These are phyloP conservation scores for Portevinia maculata DNA, from an alignment of 2,888 invertebrate genomes.

Conservation along the genomic window DNA sequence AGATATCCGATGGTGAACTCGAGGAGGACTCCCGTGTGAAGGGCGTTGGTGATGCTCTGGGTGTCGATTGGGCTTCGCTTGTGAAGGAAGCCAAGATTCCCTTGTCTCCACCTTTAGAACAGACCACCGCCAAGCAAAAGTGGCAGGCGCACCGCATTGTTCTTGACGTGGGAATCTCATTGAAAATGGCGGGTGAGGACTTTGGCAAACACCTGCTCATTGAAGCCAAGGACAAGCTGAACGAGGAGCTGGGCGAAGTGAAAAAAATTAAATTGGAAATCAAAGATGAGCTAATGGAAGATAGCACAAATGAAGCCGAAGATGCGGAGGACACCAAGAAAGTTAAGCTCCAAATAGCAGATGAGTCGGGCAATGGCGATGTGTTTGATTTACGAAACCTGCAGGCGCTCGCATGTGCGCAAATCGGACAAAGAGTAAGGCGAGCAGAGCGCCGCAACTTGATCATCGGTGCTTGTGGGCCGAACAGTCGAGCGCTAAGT, in stretches of 20 bases:
- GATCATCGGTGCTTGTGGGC: conserved; percentile 89
- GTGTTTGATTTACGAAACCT: conserved; percentile 81
- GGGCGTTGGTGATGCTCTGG: conserved; percentile 93
- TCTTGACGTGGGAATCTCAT: conserved; percentile 91
- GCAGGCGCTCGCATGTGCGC: conserved; percentile 82
- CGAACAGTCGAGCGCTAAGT: conserved; percentile 90
- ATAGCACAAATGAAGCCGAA: conserved; percentile 79
- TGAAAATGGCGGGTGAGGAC: conserved; percentile 89
- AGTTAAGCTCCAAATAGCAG: conserved; percentile 48
- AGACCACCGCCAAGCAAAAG: conserved; percentile 87
- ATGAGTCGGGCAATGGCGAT: conserved; percentile 29
- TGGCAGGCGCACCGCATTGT: conserved; percentile 93
- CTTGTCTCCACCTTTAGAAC: conserved; percentile 77
- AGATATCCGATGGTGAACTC: conserved; percentile 94
- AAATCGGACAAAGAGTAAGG: conserved; percentile 86
- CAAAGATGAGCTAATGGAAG: conserved; percentile 38
- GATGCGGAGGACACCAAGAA: conserved; percentile 78
- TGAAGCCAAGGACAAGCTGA: conserved; percentile 79
- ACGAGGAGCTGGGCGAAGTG: conserved; percentile 75
- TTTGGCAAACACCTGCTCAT: conserved; percentile 83
- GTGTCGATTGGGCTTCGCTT: conserved; percentile 97
- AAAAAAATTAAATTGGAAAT: conserved; percentile 62
- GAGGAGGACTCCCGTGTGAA: conserved; percentile 92
- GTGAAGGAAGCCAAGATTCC: conserved; percentile 88
- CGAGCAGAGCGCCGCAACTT: conserved; percentile 86